Conservation (phyloP, 1,140 invertebrate genomes). For the Pollicipes pollicipes region DNA sequence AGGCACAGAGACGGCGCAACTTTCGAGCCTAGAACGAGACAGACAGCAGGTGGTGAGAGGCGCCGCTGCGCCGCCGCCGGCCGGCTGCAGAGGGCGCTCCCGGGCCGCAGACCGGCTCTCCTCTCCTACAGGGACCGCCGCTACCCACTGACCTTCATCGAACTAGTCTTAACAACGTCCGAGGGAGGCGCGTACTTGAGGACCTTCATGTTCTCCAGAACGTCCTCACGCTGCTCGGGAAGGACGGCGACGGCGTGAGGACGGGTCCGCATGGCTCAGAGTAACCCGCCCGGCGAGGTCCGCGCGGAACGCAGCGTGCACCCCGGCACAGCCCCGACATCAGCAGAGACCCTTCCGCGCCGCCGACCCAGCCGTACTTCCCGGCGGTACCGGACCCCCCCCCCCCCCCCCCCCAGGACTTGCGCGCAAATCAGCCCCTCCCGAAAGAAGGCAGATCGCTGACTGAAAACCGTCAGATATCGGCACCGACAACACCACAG, state of each 20-base stretch:
- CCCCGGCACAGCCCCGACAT: too few relatives aligned
- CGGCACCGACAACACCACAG: too few relatives aligned
- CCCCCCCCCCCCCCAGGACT: too few relatives aligned
- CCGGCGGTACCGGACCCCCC: too few relatives aligned
- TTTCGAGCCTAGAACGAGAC: constrained; percentile 5
- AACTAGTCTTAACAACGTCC: constrained; percentile 61
- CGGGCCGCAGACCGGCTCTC: constrained; percentile 5
- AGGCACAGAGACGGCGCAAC: neutral
- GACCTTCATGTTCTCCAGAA: constrained; percentile 40
- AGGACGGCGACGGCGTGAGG: neutral
- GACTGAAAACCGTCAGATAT: too few relatives aligned
- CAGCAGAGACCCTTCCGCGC: neutral
- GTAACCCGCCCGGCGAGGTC: neutral
- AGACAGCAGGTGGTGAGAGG: constrained; percentile 1
- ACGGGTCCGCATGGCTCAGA: neutral
- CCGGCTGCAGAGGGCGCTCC: too few relatives aligned
- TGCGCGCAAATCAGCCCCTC: too few relatives aligned
- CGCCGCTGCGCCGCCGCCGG: neutral
- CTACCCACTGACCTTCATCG: constrained; percentile 50
- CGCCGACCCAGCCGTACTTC: constrained; percentile 1
- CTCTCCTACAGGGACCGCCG: constrained; percentile 1
- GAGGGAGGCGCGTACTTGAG: constrained; percentile 63
- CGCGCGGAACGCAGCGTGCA: neutral
- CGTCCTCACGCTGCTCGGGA: constrained; percentile 13
- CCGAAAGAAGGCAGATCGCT: too few relatives aligned